A percentile compares a stretch with the other conserved stretches of the same genome.
These are phyloP conservation scores for Yponomeuta malinellus DNA, from an alignment of 2,888 invertebrate species.

Conservation along the genomic window DNA sequence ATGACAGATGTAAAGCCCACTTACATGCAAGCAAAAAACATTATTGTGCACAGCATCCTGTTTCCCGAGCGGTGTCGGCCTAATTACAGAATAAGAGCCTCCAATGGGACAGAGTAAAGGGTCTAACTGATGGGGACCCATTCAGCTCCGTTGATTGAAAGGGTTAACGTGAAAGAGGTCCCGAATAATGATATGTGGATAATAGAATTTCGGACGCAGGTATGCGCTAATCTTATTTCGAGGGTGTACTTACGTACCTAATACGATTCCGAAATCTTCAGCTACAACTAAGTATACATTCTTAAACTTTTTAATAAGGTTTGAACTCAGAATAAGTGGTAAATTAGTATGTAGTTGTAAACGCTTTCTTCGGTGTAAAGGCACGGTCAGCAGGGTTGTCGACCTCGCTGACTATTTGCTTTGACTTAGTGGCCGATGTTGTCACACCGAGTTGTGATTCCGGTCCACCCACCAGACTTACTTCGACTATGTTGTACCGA, in stretches of 20 bases:
- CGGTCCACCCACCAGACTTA: constrained; percentile 58
- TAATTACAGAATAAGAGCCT: constrained; percentile 58
- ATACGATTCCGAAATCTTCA: not conserved
- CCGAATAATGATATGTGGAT: constrained; percentile 20
- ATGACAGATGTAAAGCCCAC: constrained; percentile 26
- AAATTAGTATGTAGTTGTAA: constrained; percentile 46
- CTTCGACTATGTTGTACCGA: constrained; percentile 8
- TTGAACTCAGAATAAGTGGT: constrained; percentile 25
- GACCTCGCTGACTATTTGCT: constrained; percentile 55
- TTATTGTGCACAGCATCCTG: constrained; percentile 50
- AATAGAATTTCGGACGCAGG: constrained; percentile 49
- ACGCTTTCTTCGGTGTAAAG: constrained; percentile 24
- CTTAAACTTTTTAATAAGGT: not conserved
- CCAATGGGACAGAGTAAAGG: constrained; percentile 43
- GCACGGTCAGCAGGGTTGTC: constrained; percentile 43
- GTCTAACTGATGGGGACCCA: constrained; percentile 56
- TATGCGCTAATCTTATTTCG: constrained; percentile 36
- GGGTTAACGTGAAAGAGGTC: constrained; percentile 40
- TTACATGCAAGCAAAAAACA: constrained; percentile 32
- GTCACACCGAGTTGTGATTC: constrained; percentile 27
- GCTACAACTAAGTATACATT: not conserved
- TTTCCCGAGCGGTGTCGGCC: constrained; percentile 46
- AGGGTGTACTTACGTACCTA: not conserved
- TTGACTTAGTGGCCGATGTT: constrained; percentile 9
- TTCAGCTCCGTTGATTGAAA: constrained; percentile 60